Evolutionary conservation across 2,113 vertebrate genomes (phyloP), one percentile per base, ranked within the genome.

Genomic region (Albula goreensis): DNA sequence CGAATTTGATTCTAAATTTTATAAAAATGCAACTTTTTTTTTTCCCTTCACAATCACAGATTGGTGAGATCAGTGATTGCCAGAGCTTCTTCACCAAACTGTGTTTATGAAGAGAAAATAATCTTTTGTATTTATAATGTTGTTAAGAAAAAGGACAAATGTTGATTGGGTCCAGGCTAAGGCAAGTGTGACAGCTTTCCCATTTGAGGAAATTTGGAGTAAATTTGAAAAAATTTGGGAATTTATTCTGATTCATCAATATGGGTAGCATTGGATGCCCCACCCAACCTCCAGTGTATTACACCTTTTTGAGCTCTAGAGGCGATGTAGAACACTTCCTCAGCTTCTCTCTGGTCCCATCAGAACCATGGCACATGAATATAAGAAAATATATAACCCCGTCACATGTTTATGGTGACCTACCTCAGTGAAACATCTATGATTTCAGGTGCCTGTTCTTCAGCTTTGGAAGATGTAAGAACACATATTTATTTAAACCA

Each of bases 361-460:
- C 70, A 74, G 70, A 31, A 31, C 10, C 9, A 31, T 31, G 70
- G 70, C 70, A 74, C 70, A 25, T 74, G 31, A 41, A 31, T 22
- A 19, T 22, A 89, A 91, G 79, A 81, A 41, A 41, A 41, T 41
- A 41, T 41, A 41, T 41, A 41, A 41, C 13, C 63, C 70, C 31
- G 89, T 90, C 92, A 90, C 91, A 90, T 92, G 80, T 79, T 79
- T 88, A 87, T 88, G 84, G 89, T 91, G 88, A 92, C 91, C 94
- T 95, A 95, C 94, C 95, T 96, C 95, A 93, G 87, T 88, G 74
- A 88, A 83, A 90, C 81, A 90, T 91, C 89, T 91, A 90, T 90
- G 89, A 57, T 90, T 92, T 94, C 92, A 92, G 92, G 93, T 93
- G 87, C 86, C 80, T 83, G 41, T 60, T 52, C n/a, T 13, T 52